Evolutionary conservation across 2,797 vertebrate species (phyloP), one percentile per base, ranked within the genome.

Genomic region (Podargus strigoides): DNA sequence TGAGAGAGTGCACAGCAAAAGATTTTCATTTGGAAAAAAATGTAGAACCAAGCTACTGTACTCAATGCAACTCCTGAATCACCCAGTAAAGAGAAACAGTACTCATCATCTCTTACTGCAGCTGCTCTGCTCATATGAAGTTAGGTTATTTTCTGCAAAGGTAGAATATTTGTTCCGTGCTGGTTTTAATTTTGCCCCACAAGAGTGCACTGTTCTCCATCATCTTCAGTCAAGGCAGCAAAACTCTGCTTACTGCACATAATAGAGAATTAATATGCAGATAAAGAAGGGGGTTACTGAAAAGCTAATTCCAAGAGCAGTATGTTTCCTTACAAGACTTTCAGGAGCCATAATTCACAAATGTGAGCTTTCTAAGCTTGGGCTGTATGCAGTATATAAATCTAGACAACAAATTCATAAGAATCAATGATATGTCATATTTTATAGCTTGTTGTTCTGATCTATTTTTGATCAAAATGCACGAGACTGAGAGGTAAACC

Each of bases 151-250:
- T 88, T 86, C 27, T 60, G 34, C 22, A 80, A 75, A 78, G 36
- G 46, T 32, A 27, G 49, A 50, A 63, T 75, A 23, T 4, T 28
- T 91, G 18, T 49, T 64, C 44, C 32, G 64, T 53, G 18, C 23
- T 93, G 87, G 68, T 94, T 94, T 93, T 87, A 75, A 58, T 80
- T 77, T 93, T 92, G 67, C 12, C 95, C 91, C 95, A 94, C 95
- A 96, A 97, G 95, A 94, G 84, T 87, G 59, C 96, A 93, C 81
- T 97, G 75, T 96, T 97, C 82, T 94, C 92, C 56, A 90, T 63
- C 66, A 46, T 36, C 94, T 73, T 90, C 58, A 64, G 64, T 50
- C 37, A 53, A 91, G 24, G 8, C 32, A 68, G 34, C 30, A 52
- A 46, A 79, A 18, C 47, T 70, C 49, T 69, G 16, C 42, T 60